These are phyloP conservation scores for Montipora sp. DNA, from an alignment of 64 coral and sea anemone species.

Conservation along the genomic window DNA sequence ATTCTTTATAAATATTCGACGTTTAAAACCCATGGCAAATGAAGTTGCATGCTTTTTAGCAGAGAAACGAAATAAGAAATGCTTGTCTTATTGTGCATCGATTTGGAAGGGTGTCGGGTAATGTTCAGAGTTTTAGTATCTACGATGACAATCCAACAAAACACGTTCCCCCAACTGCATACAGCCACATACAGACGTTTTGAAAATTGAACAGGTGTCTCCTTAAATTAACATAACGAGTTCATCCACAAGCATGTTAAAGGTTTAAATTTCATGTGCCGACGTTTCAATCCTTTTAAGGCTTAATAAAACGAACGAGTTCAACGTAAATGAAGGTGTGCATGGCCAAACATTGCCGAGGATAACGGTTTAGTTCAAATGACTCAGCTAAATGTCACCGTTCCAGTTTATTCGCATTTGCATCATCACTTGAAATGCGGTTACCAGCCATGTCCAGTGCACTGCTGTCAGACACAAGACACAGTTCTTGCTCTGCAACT, in stretches of 20 bases:
- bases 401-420: neutral
- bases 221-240: neutral
- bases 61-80: no score
- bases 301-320: neutral
- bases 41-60: no score
- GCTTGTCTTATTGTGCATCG: no score
- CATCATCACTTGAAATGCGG: constrained; percentile 49
- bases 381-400: constrained; percentile 8
- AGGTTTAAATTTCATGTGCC: neutral
- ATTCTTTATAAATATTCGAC: no score
- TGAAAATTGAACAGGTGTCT: constrained; percentile 6
- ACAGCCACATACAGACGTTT: constrained; percentile 28
- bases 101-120: no score
- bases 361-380: constrained; percentile 6
- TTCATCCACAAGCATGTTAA: neutral
- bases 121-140: no score
- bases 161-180: neutral
- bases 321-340: neutral
- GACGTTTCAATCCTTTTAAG: neutral
- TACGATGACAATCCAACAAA: neutral
- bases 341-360: neutral
- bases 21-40: no score
- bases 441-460: constrained; percentile 41
- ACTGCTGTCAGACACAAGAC: constrained; percentile 20
- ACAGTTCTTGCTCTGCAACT: constrained; percentile 34